phyloP scores from a whole-genome alignment of 2,113 vertebrate species.

The Genyomyrus donnyi region DNA sequence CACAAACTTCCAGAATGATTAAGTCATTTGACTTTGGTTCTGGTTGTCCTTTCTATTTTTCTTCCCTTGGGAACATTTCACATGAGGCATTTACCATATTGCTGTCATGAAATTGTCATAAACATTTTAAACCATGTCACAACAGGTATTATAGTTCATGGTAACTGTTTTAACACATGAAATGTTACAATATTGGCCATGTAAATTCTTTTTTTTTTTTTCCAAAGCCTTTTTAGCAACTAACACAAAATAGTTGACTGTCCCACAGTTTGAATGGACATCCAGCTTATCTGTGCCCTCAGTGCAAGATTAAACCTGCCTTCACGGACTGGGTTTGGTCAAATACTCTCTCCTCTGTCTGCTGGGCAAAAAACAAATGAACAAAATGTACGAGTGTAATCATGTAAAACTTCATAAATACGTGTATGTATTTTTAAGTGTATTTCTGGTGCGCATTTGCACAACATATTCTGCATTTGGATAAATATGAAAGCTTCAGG shows the following conservation, averaged over 20 bases:
- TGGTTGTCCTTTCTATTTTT: background rate
- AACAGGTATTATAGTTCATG: background rate
- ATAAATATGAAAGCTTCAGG: background rate
- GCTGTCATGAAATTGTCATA: background rate
- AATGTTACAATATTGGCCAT: background rate
- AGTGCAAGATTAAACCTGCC: background rate
- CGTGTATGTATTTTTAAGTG: background rate
- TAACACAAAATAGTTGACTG: background rate
- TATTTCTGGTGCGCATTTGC: background rate
- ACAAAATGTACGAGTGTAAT: background rate
- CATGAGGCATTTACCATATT: background rate
- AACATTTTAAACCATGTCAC: background rate
- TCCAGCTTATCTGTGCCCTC: background rate
- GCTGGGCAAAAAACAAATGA: background rate
- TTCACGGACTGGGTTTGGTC: background rate
- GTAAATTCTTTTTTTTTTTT: background rate
- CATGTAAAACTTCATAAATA: background rate
- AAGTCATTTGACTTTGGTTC: background rate
- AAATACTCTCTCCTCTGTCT: background rate
- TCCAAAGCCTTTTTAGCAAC: background rate
- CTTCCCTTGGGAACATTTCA: background rate
- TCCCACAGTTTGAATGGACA: background rate
- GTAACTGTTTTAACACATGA: background rate
- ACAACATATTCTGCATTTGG: background rate
- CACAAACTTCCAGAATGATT: background rate